Evolutionary conservation across 1,140 invertebrate genomes (phyloP).

Genomic region (Trichonephila inaurata): DNA sequence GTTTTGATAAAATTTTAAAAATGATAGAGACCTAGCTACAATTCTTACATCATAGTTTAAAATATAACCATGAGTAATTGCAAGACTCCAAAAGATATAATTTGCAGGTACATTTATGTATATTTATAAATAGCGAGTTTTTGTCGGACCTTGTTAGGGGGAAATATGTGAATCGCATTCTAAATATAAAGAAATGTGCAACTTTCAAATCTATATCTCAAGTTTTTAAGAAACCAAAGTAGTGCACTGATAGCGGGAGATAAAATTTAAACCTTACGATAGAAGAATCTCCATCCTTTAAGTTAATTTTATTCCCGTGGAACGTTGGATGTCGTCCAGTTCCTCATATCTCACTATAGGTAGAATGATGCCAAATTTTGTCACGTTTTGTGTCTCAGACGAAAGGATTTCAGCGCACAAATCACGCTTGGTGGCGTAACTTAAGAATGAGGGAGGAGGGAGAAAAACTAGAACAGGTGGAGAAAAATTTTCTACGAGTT

Average conservation of each 20-base stretch:
- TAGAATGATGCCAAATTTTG: slow-evolving; percentile 46
- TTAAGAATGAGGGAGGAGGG: neutral
- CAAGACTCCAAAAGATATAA: no score
- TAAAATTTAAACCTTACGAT: slow-evolving; percentile 38
- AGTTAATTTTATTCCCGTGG: slow-evolving; percentile 58
- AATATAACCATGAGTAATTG: no score
- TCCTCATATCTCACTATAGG: slow-evolving; percentile 25
- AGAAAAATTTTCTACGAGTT: slow-evolving; percentile 9
- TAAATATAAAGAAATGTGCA: neutral
- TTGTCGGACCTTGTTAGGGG: no score
- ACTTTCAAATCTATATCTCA: slow-evolving; percentile 11
- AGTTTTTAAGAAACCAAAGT: slow-evolving; percentile 9
- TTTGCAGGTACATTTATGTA: no score
- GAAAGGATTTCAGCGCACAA: slow-evolving; percentile 29
- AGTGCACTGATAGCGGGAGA: neutral
- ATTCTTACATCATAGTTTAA: no score
- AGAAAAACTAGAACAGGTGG: slow-evolving; percentile 33
- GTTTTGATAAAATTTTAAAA: no score
- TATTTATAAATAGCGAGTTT: no score
- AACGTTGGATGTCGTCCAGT: slow-evolving; percentile 48
- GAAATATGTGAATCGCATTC: no score
- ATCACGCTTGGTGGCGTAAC: slow-evolving; percentile 43
- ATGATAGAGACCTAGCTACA: no score
- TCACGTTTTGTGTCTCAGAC: slow-evolving; percentile 55
- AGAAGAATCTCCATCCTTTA: slow-evolving; percentile 37